Conservation (phyloP, 2,888 invertebrate species). For the Pristionchus japonicus region DNA sequence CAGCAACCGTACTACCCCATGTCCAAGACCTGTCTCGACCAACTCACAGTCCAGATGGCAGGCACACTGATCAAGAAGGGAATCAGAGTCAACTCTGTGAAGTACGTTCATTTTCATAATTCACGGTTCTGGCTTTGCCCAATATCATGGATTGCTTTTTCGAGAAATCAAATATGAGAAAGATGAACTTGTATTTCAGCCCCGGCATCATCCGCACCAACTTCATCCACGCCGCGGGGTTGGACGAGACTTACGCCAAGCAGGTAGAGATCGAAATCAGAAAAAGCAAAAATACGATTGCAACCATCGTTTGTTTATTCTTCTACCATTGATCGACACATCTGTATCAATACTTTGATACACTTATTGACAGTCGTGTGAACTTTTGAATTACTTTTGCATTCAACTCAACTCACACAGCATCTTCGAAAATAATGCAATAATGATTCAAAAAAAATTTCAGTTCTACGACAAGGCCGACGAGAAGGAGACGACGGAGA, state of each 20-base stretch:
- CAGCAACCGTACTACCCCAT: constrained; percentile 41
- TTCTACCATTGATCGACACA: no score
- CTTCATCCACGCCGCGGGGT: background rate
- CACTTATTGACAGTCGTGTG: background rate
- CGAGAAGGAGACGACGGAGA: background rate
- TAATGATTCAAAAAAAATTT: background rate
- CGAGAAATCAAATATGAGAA: background rate
- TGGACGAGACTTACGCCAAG: background rate
- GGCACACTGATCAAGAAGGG: constrained; percentile 36
- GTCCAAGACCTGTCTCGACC: constrained; percentile 39
- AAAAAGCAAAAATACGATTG: no score
- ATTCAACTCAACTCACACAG: background rate
- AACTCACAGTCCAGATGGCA: constrained; percentile 18
- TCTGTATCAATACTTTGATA: no score
- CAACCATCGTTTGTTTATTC: no score
- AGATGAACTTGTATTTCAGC: background rate
- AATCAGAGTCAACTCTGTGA: constrained; percentile 41
- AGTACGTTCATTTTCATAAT: background rate
- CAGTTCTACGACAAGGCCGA: constrained; percentile 17
- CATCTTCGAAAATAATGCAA: background rate
- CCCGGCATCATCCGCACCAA: constrained; percentile 28
- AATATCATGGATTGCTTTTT: background rate
- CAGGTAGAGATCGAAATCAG: no score
- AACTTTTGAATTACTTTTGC: no score
- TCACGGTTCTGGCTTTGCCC: background rate